phyloP scores from a whole-genome alignment of 1,140 invertebrate species.

The Gryllus bimaculatus region DNA sequence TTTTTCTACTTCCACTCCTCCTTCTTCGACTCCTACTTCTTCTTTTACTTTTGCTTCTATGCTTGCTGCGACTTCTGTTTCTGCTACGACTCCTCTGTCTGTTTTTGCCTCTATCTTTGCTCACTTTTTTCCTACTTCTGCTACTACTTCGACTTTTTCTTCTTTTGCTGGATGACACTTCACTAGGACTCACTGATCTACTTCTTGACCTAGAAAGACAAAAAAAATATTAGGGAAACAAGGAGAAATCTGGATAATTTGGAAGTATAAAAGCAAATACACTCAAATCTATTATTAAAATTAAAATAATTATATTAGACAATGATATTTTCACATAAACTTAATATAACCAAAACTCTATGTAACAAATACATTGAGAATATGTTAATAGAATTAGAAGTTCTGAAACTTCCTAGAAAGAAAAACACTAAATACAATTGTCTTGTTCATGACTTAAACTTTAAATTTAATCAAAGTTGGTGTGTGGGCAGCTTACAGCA shows the following conservation, averaged over 20 bases:
- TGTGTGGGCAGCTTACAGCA: too few species aligned
- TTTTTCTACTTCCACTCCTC: conserved; percentile 16
- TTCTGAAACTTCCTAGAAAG: too few species aligned
- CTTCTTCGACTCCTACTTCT: conserved; percentile 28
- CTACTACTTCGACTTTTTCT: conserved; percentile 12
- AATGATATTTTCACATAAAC: too few species aligned
- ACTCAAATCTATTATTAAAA: too few species aligned
- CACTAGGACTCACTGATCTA: neutral
- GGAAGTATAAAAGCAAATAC: too few species aligned
- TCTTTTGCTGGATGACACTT: neutral
- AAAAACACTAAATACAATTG: too few species aligned
- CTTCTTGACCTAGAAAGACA: conserved; percentile 7
- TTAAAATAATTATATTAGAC: too few species aligned
- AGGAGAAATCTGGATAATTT: neutral
- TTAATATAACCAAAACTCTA: too few species aligned
- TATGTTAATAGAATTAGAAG: too few species aligned
- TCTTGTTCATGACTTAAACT: too few species aligned
- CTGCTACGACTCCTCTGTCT: conserved; percentile 27
- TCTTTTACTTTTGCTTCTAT: conserved; percentile 24
- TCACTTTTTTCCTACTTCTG: conserved; percentile 20
- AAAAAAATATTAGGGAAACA: neutral
- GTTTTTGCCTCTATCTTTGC: conserved; percentile 24
- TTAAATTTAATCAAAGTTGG: too few species aligned
- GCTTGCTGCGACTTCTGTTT: conserved; percentile 27
- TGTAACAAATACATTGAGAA: too few species aligned